phyloP scores from a whole-genome alignment of 2,113 vertebrate genomes.

The Lepidothrix coronata region DNA sequence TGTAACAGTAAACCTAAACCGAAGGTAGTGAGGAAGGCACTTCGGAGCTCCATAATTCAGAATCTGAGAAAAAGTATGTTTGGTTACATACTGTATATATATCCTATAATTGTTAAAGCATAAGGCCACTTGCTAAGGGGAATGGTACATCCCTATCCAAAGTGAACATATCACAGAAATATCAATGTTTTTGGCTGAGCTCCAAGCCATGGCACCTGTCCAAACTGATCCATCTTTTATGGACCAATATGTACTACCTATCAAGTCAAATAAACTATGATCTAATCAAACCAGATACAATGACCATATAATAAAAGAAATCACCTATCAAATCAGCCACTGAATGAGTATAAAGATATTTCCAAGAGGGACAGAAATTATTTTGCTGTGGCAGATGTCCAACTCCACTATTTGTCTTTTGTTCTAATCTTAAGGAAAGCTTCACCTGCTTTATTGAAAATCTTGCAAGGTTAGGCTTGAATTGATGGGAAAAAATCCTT shows the following conservation, averaged over 20 bases:
- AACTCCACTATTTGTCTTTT: background rate
- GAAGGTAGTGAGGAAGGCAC: background rate
- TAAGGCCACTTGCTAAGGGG: background rate
- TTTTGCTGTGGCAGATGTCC: background rate
- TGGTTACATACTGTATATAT: background rate
- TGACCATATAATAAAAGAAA: constrained; percentile 1
- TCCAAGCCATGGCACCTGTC: constrained; percentile 25
- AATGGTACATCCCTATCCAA: background rate
- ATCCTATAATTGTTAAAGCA: background rate
- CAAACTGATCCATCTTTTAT: constrained; percentile 15
- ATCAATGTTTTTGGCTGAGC: background rate
- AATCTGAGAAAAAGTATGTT: background rate
- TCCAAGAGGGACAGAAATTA: background rate
- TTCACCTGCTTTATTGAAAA: background rate
- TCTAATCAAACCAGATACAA: constrained; percentile 4
- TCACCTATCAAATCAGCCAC: background rate
- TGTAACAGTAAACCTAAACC: background rate
- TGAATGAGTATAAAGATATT: background rate
- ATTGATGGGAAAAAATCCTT: background rate
- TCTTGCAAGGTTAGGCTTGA: background rate
- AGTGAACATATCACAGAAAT: background rate
- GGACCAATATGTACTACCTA: background rate
- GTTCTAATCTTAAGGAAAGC: background rate
- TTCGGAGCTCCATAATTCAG: background rate
- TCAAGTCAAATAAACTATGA: constrained; percentile 40